Evolutionary conservation across 2,888 invertebrate genomes (phyloP).

Genomic region (Blera fallax): DNA sequence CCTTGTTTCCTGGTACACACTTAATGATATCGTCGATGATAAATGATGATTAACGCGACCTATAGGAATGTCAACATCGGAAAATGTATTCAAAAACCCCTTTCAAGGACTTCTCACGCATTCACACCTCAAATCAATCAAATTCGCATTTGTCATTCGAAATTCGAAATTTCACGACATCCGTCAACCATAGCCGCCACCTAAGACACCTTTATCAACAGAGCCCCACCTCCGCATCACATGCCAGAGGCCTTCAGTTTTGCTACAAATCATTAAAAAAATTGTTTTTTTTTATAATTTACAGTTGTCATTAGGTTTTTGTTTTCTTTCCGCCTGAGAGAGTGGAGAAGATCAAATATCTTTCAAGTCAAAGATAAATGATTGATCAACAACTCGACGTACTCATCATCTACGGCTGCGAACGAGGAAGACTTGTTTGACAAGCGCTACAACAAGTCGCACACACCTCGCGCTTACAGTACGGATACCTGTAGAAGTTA

Average conservation of each 20-base stretch:
- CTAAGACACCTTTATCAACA: background rate
- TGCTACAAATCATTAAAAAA: constrained; percentile 47
- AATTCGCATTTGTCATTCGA: constrained; percentile 24
- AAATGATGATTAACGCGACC: constrained; percentile 4
- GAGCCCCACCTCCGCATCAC: constrained; percentile 26
- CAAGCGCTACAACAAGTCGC: constrained; percentile 52
- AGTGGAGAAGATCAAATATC: constrained; percentile 38
- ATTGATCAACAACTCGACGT: constrained; percentile 42
- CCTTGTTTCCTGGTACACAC: constrained; percentile 26
- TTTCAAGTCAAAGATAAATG: constrained; percentile 44
- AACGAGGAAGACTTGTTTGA: constrained; percentile 39
- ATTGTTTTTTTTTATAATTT: constrained; percentile 1
- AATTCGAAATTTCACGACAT: background rate
- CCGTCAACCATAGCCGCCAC: background rate
- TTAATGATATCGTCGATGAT: constrained; percentile 2
- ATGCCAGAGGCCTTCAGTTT: constrained; percentile 22
- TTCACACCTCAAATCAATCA: constrained; percentile 43
- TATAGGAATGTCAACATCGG: background rate
- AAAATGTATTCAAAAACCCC: background rate
- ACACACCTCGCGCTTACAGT: constrained; percentile 1
- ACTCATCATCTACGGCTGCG: background rate
- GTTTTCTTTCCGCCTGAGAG: background rate
- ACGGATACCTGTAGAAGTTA: constrained; percentile 27
- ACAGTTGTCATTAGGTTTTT: constrained; percentile 25
- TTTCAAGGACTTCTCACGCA: constrained; percentile 16